Evolutionary conservation across 1,140 invertebrate species (phyloP).

Genomic region (Tenebrio molitor): DNA sequence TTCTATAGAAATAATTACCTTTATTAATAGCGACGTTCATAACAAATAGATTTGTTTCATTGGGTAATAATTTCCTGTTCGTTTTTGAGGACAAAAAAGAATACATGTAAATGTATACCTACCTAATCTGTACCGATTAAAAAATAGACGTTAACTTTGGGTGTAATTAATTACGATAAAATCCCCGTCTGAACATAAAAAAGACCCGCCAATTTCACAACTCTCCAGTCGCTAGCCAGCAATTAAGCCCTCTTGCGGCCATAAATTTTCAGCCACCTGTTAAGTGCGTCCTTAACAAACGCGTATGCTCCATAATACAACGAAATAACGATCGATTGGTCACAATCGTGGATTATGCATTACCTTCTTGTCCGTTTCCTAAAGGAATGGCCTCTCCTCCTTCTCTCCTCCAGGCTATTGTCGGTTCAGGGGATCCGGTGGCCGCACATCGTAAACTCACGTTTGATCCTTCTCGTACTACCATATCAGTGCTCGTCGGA

Average conservation of each 20-base stretch:
- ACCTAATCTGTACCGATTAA: no score
- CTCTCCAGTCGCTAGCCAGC: slow-evolving; percentile 11
- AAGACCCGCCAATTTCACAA: slow-evolving; percentile 23
- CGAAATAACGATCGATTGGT: slow-evolving; percentile 1
- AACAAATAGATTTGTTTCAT: no score
- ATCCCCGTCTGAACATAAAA: slow-evolving; percentile 10
- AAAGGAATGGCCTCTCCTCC: slow-evolving; percentile 75
- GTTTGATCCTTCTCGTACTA: slow-evolving; percentile 86
- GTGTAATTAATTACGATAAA: slow-evolving; percentile 20
- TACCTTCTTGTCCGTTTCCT: slow-evolving; percentile 70
- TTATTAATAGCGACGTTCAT: no score
- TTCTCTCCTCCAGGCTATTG: slow-evolving; percentile 88
- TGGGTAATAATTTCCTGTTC: no score
- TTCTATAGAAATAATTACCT: no score
- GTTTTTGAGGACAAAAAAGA: no score
- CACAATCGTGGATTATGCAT: slow-evolving; percentile 9
- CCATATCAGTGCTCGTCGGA: slow-evolving; percentile 88
- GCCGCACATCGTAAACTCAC: slow-evolving; percentile 87
- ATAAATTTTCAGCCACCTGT: slow-evolving; percentile 37
- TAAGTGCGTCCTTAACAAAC: slow-evolving; percentile 22
- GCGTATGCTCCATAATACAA: neutral
- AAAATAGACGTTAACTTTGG: neutral
- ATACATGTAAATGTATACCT: no score
- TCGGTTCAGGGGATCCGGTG: slow-evolving; percentile 85
- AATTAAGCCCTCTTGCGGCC: slow-evolving; percentile 29